Conservation (phyloP, 2,113 vertebrate genomes). For the Phasianus colchicus region DNA sequence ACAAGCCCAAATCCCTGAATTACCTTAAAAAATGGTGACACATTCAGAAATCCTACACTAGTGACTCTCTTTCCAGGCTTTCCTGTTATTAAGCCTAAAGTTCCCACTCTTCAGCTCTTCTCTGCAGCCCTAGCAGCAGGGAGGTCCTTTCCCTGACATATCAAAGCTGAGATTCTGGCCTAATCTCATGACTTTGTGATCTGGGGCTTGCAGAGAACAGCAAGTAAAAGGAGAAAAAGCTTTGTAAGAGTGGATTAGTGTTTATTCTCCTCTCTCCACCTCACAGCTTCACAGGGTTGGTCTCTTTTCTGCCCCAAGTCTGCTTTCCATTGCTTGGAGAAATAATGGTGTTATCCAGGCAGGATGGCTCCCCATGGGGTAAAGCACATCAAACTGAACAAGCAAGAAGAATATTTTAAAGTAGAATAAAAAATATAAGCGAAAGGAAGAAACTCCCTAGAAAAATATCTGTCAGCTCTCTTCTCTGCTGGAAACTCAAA, state of each 20-base stretch:
- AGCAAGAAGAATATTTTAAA: not conserved
- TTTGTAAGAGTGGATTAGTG: not conserved
- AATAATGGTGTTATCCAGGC: not conserved
- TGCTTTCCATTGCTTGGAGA: not conserved
- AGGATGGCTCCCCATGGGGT: not conserved
- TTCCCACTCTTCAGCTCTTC: not conserved
- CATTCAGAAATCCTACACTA: not conserved
- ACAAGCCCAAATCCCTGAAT: not conserved
- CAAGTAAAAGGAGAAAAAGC: not conserved
- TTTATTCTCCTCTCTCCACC: not conserved
- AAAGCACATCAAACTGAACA: not conserved
- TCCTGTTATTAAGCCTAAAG: not conserved
- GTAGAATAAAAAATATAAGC: not conserved
- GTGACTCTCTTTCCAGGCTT: not conserved
- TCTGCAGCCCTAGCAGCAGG: not conserved
- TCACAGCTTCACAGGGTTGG: not conserved
- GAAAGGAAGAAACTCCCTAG: not conserved
- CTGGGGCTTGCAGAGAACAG: not conserved
- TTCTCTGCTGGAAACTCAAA: not conserved
- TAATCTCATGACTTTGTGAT: not conserved
- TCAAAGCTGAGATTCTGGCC: not conserved
- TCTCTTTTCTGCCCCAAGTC: not conserved
- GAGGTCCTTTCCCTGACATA: not conserved
- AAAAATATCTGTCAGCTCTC: not conserved
- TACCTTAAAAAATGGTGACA: not conserved